phyloP scores from a whole-genome alignment of 2,888 invertebrate species.

The Aphidius colemani region DNA sequence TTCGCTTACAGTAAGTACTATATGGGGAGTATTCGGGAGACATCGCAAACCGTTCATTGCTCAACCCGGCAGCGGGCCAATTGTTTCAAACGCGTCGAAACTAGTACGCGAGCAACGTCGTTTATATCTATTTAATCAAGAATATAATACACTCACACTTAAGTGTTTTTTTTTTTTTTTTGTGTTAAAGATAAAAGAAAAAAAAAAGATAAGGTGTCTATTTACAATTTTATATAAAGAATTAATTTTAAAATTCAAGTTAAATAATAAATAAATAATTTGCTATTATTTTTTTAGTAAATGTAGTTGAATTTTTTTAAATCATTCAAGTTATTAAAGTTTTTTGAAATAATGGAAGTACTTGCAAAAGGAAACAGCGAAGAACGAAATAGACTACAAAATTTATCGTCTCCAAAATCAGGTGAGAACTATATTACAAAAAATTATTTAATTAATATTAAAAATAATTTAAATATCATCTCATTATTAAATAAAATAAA shows the following conservation, averaged over 20 bases:
- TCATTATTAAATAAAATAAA: background rate
- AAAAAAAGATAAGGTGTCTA: no score
- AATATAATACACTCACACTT: no score
- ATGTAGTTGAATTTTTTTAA: no score
- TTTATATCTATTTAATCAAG: background rate
- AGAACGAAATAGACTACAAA: conserved; percentile 39
- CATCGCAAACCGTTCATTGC: conserved; percentile 34
- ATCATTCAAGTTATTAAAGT: background rate
- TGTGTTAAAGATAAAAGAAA: no score
- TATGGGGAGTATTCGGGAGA: conserved; percentile 38
- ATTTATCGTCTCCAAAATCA: conserved; percentile 45
- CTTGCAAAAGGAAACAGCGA: conserved; percentile 29
- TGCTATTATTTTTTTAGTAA: no score
- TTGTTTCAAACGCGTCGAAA: conserved; percentile 51
- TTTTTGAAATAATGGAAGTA: no score
- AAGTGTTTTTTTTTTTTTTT: no score
- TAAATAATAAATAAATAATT: no score
- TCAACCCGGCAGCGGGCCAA: conserved; percentile 46
- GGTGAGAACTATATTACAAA: conserved; percentile 36
- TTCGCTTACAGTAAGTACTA: conserved; percentile 34
- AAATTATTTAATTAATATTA: background rate
- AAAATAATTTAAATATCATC: background rate
- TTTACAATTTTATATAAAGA: no score
- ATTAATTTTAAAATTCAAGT: no score
- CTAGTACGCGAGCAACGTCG: conserved; percentile 34